Base-by-base conservation (phyloP, 2,113 vertebrate species). In the Campylorhamphus procurvoides region DNA sequence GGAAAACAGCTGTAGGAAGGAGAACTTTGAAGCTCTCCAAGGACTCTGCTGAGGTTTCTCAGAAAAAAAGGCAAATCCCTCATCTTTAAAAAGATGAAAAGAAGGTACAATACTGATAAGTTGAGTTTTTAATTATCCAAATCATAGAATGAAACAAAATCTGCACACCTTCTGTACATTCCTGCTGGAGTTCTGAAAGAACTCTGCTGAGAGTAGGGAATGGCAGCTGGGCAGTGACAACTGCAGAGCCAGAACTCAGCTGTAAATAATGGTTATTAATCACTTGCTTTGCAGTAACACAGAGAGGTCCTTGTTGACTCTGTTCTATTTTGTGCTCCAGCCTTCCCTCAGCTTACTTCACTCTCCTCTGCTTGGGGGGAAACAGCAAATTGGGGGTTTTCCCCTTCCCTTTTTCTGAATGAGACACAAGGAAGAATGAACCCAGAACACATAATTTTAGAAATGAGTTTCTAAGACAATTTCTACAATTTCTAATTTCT, bases 231-330 rank as follows among this genome's bases (percentile, higher is more conserved):
- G 58, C 66, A 91, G 75, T 64, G 76, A 90, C 68, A 74, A 69
- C 23, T 44, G 79, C 73, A 77, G 55, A 64, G 64, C 39, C 84
- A 74, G 68, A 40, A 20, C 20, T 81, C 80, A 78, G 72, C 91
- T 91, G 90, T 91, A 91, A 87, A 75, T 78, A 89, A 83, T 79
- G 49, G 27, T 40, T 87, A 92, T 84, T 95, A 93, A 94, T 92
- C 78, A 77, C 66, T 29, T 29, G 52, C 14, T 52, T 60, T 84
- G 85, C 73, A 81, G 12, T 56, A 92, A 55, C 73, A 92, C 52
- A 79, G 0, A 59, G 73, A 84, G 60, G 60, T 64, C 73, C 60
- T 84, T 47, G 52, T 49, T 81, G 80, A 44, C 59, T 77, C 42
- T 25, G 49, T 59, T 31, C 13, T 1, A 80, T 2, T n/a, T 10